Conservation (phyloP, 2,888 invertebrate species). For the Liopterus haemorrhoidalis region DNA sequence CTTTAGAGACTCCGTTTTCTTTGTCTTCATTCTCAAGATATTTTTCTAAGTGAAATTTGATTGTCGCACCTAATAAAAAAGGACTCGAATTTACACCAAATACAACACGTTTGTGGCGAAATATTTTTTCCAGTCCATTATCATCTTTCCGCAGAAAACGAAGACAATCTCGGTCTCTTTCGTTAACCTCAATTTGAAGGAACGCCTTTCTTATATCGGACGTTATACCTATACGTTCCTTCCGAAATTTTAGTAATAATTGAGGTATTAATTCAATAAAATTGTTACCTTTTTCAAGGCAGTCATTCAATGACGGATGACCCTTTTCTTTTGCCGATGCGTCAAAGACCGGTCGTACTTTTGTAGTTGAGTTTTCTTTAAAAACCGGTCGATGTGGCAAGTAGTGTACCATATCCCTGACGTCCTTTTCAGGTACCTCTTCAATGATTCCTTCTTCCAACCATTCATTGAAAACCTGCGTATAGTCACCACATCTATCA, state of each 20-base stretch:
- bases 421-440: conserved; percentile 3
- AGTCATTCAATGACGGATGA: conserved; percentile 27
- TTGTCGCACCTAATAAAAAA: conserved; percentile 31
- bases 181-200: conserved; percentile 26
- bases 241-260: conserved; percentile 28
- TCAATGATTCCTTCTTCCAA: not conserved
- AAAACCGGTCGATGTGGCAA: conserved; percentile 33
- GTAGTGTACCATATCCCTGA: conserved; percentile 17
- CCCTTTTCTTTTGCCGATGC: conserved; percentile 24
- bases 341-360: conserved; percentile 30
- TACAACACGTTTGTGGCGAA: conserved; percentile 32
- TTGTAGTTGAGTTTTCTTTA: too few relatives aligned
- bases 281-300: conserved; percentile 30
- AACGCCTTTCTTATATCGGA: conserved; percentile 30
- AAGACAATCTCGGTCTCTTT: conserved; percentile 28
- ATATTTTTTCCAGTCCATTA: conserved; percentile 16
- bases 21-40: not conserved
- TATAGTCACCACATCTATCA: not conserved
- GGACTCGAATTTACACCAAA: conserved; percentile 33
- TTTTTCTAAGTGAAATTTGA: conserved; percentile 29
- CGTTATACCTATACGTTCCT: conserved; percentile 26
- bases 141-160: conserved; percentile 31
- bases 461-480: conserved; percentile 1
- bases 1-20: conserved; percentile 1
- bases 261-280: conserved; percentile 30